Conservation (phyloP, 2,113 vertebrate genomes). For the Stomatorhinus ivindoensis region DNA sequence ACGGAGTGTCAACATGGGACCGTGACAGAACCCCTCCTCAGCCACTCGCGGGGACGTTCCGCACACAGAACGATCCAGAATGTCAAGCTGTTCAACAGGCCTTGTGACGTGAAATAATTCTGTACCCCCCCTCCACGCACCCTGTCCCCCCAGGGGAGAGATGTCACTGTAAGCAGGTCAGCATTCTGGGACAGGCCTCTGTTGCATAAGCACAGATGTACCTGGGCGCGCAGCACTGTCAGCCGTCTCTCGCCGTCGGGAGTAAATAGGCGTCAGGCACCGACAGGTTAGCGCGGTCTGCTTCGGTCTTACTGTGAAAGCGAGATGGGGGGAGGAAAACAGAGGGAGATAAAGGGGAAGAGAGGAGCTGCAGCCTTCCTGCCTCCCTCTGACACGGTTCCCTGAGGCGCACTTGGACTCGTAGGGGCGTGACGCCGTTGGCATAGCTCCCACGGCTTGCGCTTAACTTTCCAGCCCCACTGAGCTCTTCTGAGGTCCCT, state of each 20-base stretch:
- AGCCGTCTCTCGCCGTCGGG: not conserved
- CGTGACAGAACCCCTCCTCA: not conserved
- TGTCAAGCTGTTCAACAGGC: not conserved
- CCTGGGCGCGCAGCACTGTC: not conserved
- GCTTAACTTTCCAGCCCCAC: not conserved
- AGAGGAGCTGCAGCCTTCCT: not conserved
- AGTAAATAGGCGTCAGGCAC: not conserved
- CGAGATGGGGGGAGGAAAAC: not conserved
- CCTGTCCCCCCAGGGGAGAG: not conserved
- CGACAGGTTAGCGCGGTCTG: not conserved
- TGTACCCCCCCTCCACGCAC: not conserved
- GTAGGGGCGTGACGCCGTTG: not conserved
- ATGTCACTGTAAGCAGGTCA: conserved; percentile 13
- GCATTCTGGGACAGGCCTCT: not conserved
- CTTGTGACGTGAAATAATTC: not conserved
- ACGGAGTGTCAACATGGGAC: not conserved
- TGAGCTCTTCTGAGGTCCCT: not conserved
- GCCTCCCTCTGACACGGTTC: not conserved
- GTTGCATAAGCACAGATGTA: not conserved
- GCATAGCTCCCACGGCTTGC: not conserved
- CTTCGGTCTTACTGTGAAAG: not conserved
- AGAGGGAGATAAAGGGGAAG: not conserved
- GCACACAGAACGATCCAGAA: not conserved
- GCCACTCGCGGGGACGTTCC: not conserved
- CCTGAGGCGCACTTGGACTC: not conserved